Percentiles rank a stretch among this genome's conserved stretches.
Evolutionary conservation across 2,113 vertebrate genomes (phyloP).

Genomic region (Noturus placidus): DNA sequence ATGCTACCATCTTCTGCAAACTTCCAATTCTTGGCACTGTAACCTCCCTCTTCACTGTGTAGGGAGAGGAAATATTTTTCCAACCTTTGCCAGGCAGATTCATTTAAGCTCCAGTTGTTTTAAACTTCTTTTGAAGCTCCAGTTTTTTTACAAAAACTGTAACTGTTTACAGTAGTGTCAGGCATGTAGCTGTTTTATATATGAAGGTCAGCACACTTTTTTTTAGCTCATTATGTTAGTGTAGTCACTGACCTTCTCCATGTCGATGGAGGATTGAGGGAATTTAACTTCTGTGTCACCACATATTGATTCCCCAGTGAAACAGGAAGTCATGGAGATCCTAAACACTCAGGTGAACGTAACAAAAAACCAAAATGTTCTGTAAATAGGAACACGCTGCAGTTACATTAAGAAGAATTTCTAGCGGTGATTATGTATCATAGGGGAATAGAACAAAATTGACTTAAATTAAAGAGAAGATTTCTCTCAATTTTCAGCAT

Average conservation of each 20-base stretch:
- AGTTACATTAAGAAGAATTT: neutral
- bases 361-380: too few species aligned
- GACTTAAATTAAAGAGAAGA: neutral
- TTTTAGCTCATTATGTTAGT: neutral
- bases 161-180: neutral
- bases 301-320: too few species aligned
- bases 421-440: neutral
- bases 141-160: neutral
- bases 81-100: too few species aligned
- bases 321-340: neutral
- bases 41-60: neutral
- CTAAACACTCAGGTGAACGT: neutral
- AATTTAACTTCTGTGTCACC: neutral
- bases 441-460: too few species aligned
- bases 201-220: neutral
- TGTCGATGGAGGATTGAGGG: neutral
- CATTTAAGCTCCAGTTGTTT: neutral
- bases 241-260: neutral
- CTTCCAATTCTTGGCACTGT: neutral
- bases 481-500: neutral
- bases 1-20: neutral
- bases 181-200: neutral
- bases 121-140: neutral
- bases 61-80: neutral
- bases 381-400: neutral